These are phyloP conservation scores for Drosophila bipectinata DNA, from an alignment of 1,140 invertebrate genomes.

Conservation along the genomic window DNA sequence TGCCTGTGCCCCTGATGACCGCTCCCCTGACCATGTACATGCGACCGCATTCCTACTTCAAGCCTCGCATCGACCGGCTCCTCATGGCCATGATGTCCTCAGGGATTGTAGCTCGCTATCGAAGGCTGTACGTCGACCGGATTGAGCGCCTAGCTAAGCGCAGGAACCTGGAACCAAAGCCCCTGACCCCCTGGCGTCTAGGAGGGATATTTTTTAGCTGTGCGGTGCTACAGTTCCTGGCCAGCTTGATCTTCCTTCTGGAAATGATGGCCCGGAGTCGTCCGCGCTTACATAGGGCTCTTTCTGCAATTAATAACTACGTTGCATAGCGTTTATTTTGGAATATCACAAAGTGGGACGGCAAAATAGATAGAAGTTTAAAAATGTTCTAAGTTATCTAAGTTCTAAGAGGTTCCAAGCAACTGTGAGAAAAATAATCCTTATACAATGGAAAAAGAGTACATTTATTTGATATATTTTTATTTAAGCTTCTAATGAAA, in stretches of 20 bases:
- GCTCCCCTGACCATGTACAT: slow-evolving; percentile 71
- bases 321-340: slow-evolving; percentile 11
- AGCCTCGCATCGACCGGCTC: slow-evolving; percentile 47
- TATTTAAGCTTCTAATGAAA: too few relatives aligned
- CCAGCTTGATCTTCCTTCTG: slow-evolving; percentile 52
- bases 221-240: slow-evolving; percentile 32
- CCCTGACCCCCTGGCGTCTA: slow-evolving; percentile 49
- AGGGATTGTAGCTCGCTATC: slow-evolving; percentile 56
- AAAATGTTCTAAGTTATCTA: not conserved
- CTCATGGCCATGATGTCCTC: slow-evolving; percentile 67
- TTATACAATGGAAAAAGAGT: too few relatives aligned
- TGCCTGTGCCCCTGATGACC: slow-evolving; percentile 52
- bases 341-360: not conserved
- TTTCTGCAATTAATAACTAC: slow-evolving; percentile 38
- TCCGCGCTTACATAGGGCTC: slow-evolving; percentile 8
- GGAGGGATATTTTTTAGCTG: slow-evolving; percentile 56
- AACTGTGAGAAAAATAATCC: not conserved
- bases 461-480: too few relatives aligned
- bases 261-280: slow-evolving; percentile 23
- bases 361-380: not conserved
- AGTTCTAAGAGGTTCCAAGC: not conserved
- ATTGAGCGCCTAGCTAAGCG: slow-evolving; percentile 32
- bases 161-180: slow-evolving; percentile 31
- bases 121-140: slow-evolving; percentile 55
- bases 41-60: slow-evolving; percentile 71